Percentiles rank a stretch among this genome's conserved stretches.
Evolutionary conservation across 1,140 invertebrate genomes (phyloP).

Genomic region (Drosophila ohnishii): DNA sequence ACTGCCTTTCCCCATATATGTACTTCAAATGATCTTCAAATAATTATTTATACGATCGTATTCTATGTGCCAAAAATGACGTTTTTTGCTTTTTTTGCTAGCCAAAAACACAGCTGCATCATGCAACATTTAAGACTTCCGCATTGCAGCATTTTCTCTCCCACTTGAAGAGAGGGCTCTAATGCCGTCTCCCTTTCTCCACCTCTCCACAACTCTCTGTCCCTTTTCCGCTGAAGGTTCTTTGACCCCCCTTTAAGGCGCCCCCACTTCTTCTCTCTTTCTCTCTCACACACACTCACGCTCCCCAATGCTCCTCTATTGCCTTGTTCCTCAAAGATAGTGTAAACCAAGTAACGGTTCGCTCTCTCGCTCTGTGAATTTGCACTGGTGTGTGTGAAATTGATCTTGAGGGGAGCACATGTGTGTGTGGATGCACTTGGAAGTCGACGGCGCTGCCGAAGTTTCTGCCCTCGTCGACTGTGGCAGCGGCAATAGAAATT

Average conservation of each 20-base stretch:
- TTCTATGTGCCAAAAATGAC: slow-evolving; percentile 39
- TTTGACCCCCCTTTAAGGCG: slow-evolving; percentile 59
- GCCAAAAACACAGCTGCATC: slow-evolving; percentile 35
- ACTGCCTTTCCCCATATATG: background rate
- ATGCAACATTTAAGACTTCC: slow-evolving; percentile 67
- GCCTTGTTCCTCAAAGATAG: slow-evolving; percentile 56
- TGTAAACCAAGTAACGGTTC: slow-evolving; percentile 49
- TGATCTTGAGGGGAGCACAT: slow-evolving; percentile 62
- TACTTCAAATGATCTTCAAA: slow-evolving; percentile 25
- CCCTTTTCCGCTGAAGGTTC: slow-evolving; percentile 52
- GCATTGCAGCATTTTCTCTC: slow-evolving; percentile 62
- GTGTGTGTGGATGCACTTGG: slow-evolving; percentile 47
- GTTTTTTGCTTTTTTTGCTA: slow-evolving; percentile 57
- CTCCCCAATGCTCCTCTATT: slow-evolving; percentile 27
- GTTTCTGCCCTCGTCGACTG: slow-evolving; percentile 22
- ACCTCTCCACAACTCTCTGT: background rate
- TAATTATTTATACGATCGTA: slow-evolving; percentile 22
- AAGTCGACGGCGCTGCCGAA: slow-evolving; percentile 24
- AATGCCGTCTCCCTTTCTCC: slow-evolving; percentile 4
- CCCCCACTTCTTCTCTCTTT: slow-evolving; percentile 31
- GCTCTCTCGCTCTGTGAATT: slow-evolving; percentile 53
- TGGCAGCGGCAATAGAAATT: slow-evolving; percentile 75
- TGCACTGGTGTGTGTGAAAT: slow-evolving; percentile 70
- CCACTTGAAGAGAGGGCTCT: slow-evolving; percentile 10
- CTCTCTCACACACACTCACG: background rate